Base-by-base conservation (phyloP, 2,888 invertebrate genomes). In the Nesidiocoris tenuis region DNA sequence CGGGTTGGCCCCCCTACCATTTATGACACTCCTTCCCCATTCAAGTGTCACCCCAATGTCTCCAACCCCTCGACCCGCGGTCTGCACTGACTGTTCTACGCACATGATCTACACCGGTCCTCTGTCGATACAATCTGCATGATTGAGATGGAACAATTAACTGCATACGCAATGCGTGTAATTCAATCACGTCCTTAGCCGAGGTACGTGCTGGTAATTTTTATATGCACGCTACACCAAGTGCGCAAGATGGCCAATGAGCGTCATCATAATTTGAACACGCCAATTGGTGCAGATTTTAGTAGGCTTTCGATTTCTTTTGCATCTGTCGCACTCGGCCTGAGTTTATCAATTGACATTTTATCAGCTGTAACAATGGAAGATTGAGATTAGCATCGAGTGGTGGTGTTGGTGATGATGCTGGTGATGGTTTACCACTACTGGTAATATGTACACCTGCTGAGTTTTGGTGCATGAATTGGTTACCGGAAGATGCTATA, bases 101-200 rank as follows among this genome's bases (percentile, higher is more conserved):
- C 19, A 59, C 70, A 70, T 70, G 70, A 70, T 57, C 70, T 70
- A 59, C 61, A 70, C 70, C n/a, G 67, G 56, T 23, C n/a, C n/a
- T n/a, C 17, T 18, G 59, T 59, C 59, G 70, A 70, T 70, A 70
- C 70, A 61, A 70, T 70, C 70, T 70, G 70, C 70, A 70, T 70
- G 70, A 70, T 70, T 70, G 70, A 70, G 25, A 70, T 70, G 70
- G 23, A 23, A 24, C 70, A 23, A 70, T 70, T 70, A 70, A 59
- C 19, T 70, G 57, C 23, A 57, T 12, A 22, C 57, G 57, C 22
- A n/a, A n/a, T 17, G 22, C 24, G 70, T 7, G 61, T 61, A 59
- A 70, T 70, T 70, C 70, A 70, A 70, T 70, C 70, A 70, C 59
- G 23, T 59, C 59, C 25, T 22, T 18, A 7, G 9, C 22, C 59